Percentiles rank a stretch among this genome's conserved stretches.
phyloP scores from a whole-genome alignment of 2,113 vertebrate species.

The Ameiurus melas region DNA sequence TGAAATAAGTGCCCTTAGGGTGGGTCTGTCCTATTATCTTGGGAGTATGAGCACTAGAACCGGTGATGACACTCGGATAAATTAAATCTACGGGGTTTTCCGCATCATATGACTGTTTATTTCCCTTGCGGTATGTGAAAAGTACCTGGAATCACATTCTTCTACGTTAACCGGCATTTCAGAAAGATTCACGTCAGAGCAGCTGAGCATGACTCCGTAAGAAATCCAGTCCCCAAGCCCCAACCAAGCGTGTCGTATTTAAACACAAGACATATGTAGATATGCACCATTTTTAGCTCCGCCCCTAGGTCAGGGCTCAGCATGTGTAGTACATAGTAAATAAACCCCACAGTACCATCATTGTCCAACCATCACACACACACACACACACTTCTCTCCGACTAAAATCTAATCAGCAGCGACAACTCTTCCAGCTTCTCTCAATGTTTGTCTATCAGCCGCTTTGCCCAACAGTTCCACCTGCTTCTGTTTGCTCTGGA shows the following conservation, averaged over 20 bases:
- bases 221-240: neutral
- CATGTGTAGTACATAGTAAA: neutral
- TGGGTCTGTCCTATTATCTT: neutral
- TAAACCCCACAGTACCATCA: neutral
- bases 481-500: conserved; percentile 17
- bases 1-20: neutral
- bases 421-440: neutral
- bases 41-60: neutral
- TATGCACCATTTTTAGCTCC: neutral
- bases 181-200: neutral
- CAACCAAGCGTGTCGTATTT: neutral
- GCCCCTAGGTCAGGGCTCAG: neutral
- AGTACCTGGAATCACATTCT: neutral
- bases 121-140: neutral
- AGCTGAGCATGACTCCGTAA: neutral
- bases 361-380: neutral
- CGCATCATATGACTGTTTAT: neutral
- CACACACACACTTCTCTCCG: neutral
- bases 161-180: neutral
- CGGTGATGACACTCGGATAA: neutral
- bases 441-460: neutral
- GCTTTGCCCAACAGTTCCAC: neutral
- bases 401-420: neutral
- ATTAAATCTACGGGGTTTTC: neutral
- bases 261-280: neutral